Percentiles rank a stretch among this genome's conserved stretches.
Evolutionary conservation across 2,797 vertebrate genomes (phyloP).

Genomic region (Tinamus major): DNA sequence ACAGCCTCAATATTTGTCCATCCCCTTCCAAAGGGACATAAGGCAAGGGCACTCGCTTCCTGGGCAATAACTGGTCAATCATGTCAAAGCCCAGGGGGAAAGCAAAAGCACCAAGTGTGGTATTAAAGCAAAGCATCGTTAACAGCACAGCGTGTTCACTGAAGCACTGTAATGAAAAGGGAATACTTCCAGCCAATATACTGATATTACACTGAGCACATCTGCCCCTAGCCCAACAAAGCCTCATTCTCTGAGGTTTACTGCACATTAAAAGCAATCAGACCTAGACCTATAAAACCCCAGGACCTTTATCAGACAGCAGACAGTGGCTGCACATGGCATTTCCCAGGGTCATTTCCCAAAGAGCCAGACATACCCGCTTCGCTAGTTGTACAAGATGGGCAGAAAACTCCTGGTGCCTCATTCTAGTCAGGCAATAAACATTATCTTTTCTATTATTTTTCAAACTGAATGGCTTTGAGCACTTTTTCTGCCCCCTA

Average conservation of each 20-base stretch:
- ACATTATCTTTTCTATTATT: rapidly evolving
- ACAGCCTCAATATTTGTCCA: slow-evolving; percentile 53
- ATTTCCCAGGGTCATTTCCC: background rate
- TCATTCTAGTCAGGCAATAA: background rate
- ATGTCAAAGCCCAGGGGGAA: slow-evolving; percentile 29
- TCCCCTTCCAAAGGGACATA: background rate
- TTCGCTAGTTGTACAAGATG: background rate
- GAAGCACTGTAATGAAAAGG: background rate
- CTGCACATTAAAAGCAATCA: background rate
- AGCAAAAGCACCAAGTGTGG: background rate
- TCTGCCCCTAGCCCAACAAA: background rate
- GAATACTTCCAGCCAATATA: background rate
- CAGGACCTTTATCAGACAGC: background rate
- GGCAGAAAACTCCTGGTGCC: background rate
- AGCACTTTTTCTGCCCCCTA: background rate
- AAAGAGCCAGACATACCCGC: background rate
- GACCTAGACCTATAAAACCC: background rate
- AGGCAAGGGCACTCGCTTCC: slow-evolving; percentile 16
- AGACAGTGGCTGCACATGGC: background rate
- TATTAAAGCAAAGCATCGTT: background rate
- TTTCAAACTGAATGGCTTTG: background rate
- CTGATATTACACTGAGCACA: background rate
- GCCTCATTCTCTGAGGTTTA: background rate
- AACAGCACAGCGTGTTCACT: background rate
- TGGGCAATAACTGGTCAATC: slow-evolving; percentile 49